Conservation (phyloP, 2,797 vertebrate genomes). For the Acipenser transmontanus region DNA sequence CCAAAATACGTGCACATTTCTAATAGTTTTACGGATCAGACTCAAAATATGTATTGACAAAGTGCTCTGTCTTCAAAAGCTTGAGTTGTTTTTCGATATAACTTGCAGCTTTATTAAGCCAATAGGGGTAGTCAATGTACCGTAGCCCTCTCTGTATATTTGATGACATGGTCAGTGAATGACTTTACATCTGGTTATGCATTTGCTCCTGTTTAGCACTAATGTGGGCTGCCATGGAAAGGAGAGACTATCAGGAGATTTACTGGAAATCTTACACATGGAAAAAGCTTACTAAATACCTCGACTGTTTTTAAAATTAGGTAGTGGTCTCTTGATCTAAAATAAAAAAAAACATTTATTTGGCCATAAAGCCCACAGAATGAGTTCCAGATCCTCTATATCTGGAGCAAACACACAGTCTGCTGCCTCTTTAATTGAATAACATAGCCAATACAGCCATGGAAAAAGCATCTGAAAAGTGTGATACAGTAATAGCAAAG, state of each 20-base stretch:
- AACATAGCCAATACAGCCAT: constrained; percentile 8
- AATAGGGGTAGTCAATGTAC: no score
- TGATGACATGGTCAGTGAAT: no score
- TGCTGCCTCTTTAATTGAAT: constrained; percentile 11
- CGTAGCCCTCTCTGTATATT: no score
- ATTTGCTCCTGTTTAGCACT: constrained; percentile 32
- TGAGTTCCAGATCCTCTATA: constrained; percentile 22
- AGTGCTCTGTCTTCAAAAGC: no score
- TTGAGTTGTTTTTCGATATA: no score
- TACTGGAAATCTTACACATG: constrained; percentile 35
- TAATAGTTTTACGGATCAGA: no score
- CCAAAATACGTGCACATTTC: no score
- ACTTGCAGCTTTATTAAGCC: no score
- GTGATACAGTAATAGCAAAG: not conserved
- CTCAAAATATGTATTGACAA: no score
- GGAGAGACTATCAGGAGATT: constrained; percentile 46
- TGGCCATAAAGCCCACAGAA: constrained; percentile 39
- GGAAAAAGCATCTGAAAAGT: not conserved
- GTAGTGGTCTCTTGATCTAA: constrained; percentile 37
- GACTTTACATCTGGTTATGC: constrained; percentile 36
- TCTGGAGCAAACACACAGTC: constrained; percentile 20
- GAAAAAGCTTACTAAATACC: constrained; percentile 46
- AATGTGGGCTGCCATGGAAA: constrained; percentile 36
- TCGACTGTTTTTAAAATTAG: constrained; percentile 48
- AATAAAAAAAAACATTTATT: constrained; percentile 37